These are phyloP conservation scores for Drosophila jambulina DNA, from an alignment of 1,140 invertebrate species.

Conservation along the genomic window DNA sequence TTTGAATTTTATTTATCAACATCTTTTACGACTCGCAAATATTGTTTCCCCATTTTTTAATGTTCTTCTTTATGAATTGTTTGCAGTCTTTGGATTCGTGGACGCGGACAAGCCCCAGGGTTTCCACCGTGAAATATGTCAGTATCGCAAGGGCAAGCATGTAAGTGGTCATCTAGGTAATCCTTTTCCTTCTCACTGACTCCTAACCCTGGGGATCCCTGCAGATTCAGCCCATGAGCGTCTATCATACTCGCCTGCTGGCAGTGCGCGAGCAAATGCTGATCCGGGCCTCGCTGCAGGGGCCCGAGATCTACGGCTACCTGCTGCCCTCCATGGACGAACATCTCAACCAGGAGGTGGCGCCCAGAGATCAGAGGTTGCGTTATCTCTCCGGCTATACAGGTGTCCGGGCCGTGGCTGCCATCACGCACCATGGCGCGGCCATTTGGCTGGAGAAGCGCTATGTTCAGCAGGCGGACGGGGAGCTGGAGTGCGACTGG, in stretches of 20 bases:
- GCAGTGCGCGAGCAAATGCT: conserved; percentile 89
- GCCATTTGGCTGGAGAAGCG: conserved; percentile 96
- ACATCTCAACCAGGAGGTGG: conserved; percentile 90
- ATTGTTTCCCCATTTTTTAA: conserved; percentile 31
- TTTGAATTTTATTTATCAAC: conserved; percentile 66
- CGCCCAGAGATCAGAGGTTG: conserved; percentile 91
- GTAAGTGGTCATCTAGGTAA: conserved; percentile 37
- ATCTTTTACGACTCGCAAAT: conserved; percentile 48
- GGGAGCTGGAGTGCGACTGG: conserved; percentile 93
- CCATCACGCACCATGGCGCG: conserved; percentile 91
- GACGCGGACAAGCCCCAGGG: conserved; percentile 59
- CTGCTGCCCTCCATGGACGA: conserved; percentile 92
- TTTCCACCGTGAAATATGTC: conserved; percentile 72
- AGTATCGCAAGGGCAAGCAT: conserved; percentile 70
- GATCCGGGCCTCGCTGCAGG: conserved; percentile 87
- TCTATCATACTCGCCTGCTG: conserved; percentile 86
- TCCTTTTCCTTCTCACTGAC: background rate
- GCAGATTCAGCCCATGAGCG: conserved; percentile 71
- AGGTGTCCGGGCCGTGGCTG: conserved; percentile 92
- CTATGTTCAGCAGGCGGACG: conserved; percentile 92
- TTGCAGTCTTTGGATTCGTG: conserved; percentile 36
- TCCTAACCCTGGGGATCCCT: background rate
- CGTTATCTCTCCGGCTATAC: conserved; percentile 95
- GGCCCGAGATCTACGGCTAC: conserved; percentile 90
- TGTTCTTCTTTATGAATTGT: conserved; percentile 28